These are phyloP conservation scores for Scrobipalpa atriplicella DNA, from an alignment of 2,888 invertebrate genomes.

Conservation along the genomic window DNA sequence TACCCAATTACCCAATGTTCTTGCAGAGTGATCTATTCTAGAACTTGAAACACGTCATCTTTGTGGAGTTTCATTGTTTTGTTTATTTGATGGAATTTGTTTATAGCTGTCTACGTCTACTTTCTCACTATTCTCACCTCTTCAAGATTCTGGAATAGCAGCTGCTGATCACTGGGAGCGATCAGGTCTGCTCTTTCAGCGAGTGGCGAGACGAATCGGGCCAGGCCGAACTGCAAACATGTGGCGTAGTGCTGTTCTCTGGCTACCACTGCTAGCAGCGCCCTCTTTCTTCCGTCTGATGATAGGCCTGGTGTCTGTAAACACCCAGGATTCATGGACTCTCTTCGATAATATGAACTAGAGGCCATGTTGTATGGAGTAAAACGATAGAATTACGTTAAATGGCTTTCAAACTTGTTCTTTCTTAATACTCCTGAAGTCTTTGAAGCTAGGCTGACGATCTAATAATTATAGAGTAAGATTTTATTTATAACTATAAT, in stretches of 20 bases:
- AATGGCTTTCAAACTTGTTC: no score
- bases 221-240: slow-evolving; percentile 89
- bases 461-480: no score
- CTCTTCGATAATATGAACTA: neutral
- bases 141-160: slow-evolving; percentile 93
- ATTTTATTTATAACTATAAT: no score
- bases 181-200: slow-evolving; percentile 90
- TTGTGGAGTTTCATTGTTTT: no score
- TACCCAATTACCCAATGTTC: no score
- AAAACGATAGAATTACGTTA: no score
- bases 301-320: slow-evolving; percentile 71
- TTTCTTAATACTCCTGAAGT: no score
- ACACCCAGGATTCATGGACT: neutral
- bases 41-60: no score
- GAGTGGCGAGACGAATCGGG: slow-evolving; percentile 89
- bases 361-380: no score
- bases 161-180: slow-evolving; percentile 88
- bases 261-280: slow-evolving; percentile 88
- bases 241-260: slow-evolving; percentile 91
- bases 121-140: slow-evolving; percentile 77
- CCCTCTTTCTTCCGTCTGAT: slow-evolving; percentile 85
- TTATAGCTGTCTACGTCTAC: neutral
- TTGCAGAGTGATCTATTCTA: no score
- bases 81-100: no score
- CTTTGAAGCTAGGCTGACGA: no score